Evolutionary conservation across 2,888 invertebrate genomes (phyloP).

Genomic region (Drosophila niveifrons): DNA sequence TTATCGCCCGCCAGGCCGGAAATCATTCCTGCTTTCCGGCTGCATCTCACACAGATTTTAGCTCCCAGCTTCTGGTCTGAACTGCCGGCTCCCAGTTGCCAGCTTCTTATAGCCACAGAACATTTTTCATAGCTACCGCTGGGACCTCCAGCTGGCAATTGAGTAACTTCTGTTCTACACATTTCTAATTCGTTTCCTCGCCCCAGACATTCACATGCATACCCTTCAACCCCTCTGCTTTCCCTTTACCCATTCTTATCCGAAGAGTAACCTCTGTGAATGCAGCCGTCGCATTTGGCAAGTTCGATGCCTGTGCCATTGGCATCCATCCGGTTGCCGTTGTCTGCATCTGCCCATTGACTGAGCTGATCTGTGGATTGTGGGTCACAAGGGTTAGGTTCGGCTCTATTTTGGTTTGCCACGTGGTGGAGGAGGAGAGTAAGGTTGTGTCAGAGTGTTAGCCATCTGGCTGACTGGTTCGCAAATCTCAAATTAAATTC

Average conservation of each 20-base stretch:
- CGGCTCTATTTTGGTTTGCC: constrained; percentile 21
- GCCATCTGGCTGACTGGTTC: constrained; percentile 45
- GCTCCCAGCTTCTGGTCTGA: constrained; percentile 25
- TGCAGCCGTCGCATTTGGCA: constrained; percentile 44
- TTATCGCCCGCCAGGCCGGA: constrained; percentile 64
- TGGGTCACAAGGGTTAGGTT: constrained; percentile 18
- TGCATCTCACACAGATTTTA: constrained; percentile 55
- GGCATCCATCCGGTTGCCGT: constrained; percentile 39
- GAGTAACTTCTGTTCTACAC: constrained; percentile 79
- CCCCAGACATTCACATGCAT: constrained; percentile 9
- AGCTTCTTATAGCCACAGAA: constrained; percentile 61
- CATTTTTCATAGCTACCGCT: constrained; percentile 58
- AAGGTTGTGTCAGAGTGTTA: constrained; percentile 38
- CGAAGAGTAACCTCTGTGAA: background rate
- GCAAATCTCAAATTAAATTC: constrained; percentile 80
- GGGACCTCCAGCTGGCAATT: constrained; percentile 66
- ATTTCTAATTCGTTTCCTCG: constrained; percentile 76
- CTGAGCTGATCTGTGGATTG: constrained; percentile 21
- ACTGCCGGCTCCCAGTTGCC: constrained; percentile 29
- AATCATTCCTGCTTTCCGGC: constrained; percentile 62
- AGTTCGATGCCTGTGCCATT: constrained; percentile 36
- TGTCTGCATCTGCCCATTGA: constrained; percentile 51
- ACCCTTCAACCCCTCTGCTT: background rate
- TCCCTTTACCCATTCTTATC: background rate
- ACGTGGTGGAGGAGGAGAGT: background rate